Base-by-base conservation (phyloP, 2,113 vertebrate genomes). In the Haemorhous mexicanus region DNA sequence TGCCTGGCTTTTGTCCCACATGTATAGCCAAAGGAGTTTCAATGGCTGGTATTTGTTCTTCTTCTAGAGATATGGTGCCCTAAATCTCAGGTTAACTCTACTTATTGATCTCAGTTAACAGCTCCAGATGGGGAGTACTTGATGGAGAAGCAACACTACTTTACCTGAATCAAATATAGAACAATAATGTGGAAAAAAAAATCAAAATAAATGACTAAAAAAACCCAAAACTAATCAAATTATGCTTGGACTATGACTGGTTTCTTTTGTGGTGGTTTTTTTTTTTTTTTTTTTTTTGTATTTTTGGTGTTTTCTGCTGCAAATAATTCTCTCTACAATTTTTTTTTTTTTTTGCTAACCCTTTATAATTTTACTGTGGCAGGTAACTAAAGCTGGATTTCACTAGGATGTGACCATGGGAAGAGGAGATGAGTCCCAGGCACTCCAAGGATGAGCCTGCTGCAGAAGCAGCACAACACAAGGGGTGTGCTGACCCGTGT, bases 241-340 rank as follows among this genome's bases (percentile, higher is more conserved):
- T 0, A 66, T 8, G 27, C 10, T 53, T 77, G 35, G 67, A 66
- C 19, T 49, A 32, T 2, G 7, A 58, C 5, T 3, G 1, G 2
- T 7, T 22, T 11, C 39, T 39, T 39, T 39, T 39, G 39, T n/a
- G n/a, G n/a, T n/a, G 39, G 37, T 37, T 37, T 39, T 39, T 39
- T 39, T 39, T 39, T 39, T 39, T 11, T 8, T 9, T 9, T 39
- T 58, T 3, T 1, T 63, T 13, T 53, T 55, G 47, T 35, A 15
- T 24, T 24, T 41, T 11, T 37, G 37, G 37, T 8, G 10, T 37
- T 15, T 14, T 32, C 14, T 3, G 6, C 4, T 53, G 14, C 9
- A 53, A 66, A 61, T 28, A 72, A 49, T 61, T 74, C 7, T 58
- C n/a, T 62, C 37, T 39, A 22, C 11, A 84, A 11, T 5, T 1